Evolutionary conservation across 2,113 vertebrate genomes (phyloP).

Genomic region (Pipra filicauda): DNA sequence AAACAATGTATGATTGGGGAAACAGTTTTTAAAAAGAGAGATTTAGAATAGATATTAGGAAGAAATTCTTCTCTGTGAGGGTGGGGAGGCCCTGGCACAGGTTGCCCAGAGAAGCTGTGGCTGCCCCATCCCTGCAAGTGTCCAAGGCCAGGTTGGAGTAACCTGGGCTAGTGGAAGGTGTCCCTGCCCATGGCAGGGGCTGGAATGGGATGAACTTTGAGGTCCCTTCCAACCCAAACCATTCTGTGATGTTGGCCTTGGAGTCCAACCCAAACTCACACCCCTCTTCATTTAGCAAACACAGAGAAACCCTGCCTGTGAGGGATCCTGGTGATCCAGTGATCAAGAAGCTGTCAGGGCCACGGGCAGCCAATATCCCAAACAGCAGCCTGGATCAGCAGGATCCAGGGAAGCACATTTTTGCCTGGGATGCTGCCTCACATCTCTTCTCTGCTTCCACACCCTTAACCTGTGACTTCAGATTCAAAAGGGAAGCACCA

Average conservation of each 20-base stretch:
- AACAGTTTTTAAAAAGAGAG: neutral
- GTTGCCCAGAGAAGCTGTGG: neutral
- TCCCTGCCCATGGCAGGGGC: neutral
- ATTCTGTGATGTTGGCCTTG: rapidly evolving
- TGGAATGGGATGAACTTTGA: rapidly evolving
- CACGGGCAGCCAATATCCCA: rapidly evolving
- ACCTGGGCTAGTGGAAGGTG: rapidly evolving
- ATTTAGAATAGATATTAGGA: neutral
- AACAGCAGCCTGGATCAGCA: rapidly evolving
- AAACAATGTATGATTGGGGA: rapidly evolving
- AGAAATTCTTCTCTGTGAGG: neutral
- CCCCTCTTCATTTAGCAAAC: neutral
- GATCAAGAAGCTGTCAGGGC: neutral
- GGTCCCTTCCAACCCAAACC: neutral
- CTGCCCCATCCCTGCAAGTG: neutral
- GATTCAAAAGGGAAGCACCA: neutral
- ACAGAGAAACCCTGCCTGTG: rapidly evolving
- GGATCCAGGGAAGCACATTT: rapidly evolving
- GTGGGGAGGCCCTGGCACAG: neutral
- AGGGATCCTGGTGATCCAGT: neutral
- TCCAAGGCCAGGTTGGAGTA: neutral
- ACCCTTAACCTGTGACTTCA: neutral
- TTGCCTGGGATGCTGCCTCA: neutral
- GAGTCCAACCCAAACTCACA: neutral
- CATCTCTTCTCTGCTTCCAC: neutral